Percentiles rank a stretch among this genome's conserved stretches.
These are phyloP conservation scores for Danio choprae DNA, from an alignment of 2,797 vertebrate species.

Conservation along the genomic window DNA sequence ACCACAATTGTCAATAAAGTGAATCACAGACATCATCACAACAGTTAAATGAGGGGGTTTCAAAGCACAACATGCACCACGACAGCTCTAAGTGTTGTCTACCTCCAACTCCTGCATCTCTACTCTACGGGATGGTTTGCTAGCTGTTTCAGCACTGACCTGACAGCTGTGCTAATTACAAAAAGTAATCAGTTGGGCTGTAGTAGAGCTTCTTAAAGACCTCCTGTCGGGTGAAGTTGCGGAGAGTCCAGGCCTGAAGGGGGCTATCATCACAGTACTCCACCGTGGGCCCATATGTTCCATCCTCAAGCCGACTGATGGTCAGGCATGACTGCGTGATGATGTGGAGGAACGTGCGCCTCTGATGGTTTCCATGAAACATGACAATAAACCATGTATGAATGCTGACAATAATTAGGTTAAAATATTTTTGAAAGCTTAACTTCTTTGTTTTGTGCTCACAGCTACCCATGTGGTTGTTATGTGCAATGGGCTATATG, in stretches of 20 bases:
- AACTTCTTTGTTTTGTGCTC: too few species aligned
- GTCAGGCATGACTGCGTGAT: slow-evolving; percentile 95
- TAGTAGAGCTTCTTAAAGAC: slow-evolving; percentile 88
- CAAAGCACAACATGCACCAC: background rate
- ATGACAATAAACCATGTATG: slow-evolving; percentile 48
- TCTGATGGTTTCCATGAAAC: slow-evolving; percentile 81
- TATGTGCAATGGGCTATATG: too few species aligned
- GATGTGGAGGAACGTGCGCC: slow-evolving; percentile 88
- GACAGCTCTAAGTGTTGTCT: background rate
- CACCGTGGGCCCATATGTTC: slow-evolving; percentile 85
- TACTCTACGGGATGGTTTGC: slow-evolving; percentile 38
- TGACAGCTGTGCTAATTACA: slow-evolving; percentile 74
- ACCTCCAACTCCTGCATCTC: slow-evolving; percentile 8
- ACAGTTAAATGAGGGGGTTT: background rate
- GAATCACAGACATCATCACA: background rate
- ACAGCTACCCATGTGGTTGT: too few species aligned
- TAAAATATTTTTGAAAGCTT: background rate
- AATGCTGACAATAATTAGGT: slow-evolving; percentile 18
- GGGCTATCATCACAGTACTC: slow-evolving; percentile 86
- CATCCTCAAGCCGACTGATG: slow-evolving; percentile 85
- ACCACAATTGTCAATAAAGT: too few species aligned
- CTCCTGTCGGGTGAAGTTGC: slow-evolving; percentile 86
- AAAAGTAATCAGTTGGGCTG: slow-evolving; percentile 90
- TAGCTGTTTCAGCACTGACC: slow-evolving; percentile 70
- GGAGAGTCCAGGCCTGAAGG: slow-evolving; percentile 85